These are phyloP conservation scores for Luidia sarsii DNA, from an alignment of 53 echinoderm and acorn worm genomes.

Conservation along the genomic window DNA sequence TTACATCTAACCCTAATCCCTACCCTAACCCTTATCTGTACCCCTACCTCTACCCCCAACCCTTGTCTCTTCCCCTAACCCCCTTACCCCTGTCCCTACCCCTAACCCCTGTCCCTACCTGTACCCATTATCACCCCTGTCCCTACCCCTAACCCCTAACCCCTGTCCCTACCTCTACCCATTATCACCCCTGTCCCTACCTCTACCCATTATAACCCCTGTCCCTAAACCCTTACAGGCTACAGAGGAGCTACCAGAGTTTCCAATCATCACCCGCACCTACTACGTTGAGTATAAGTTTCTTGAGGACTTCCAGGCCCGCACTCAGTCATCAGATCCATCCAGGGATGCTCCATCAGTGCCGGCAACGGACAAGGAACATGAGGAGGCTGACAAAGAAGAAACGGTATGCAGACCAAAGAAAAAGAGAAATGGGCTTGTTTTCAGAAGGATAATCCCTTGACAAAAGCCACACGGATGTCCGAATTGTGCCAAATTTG, in stretches of 20 bases:
- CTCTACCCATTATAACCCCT: neutral
- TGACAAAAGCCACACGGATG: no score
- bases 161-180: neutral
- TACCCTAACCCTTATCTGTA: no score
- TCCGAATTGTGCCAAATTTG: no score
- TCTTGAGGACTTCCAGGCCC: constrained; percentile 81
- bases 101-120: no score
- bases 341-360: constrained; percentile 18
- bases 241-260: constrained; percentile 86
- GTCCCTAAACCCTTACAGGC: constrained; percentile 34
- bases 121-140: no score
- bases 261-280: constrained; percentile 79
- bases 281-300: constrained; percentile 95
- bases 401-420: constrained; percentile 37
- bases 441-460: no score
- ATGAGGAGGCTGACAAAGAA: constrained; percentile 65
- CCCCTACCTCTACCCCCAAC: no score
- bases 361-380: constrained; percentile 37
- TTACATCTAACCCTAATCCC: no score
- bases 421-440: neutral
- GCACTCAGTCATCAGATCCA: neutral
- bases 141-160: no score
- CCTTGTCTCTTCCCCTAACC: no score
- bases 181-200: neutral
- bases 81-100: no score